Evolutionary conservation across 2,797 vertebrate genomes (phyloP).

Genomic region (Helostoma temminkii): DNA sequence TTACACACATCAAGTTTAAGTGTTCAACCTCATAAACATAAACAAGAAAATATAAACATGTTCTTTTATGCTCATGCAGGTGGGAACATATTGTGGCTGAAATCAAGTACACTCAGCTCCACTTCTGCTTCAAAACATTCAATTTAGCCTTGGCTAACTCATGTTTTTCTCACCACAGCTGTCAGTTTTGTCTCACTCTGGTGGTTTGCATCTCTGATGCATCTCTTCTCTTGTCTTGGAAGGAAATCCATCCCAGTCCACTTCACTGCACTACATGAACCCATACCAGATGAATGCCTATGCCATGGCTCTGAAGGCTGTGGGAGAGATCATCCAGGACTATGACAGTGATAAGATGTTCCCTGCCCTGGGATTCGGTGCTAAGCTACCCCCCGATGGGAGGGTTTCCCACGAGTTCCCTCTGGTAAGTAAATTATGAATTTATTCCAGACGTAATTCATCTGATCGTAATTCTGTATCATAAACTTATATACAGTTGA

Average conservation of each 20-base stretch:
- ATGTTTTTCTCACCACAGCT: conserved; percentile 33
- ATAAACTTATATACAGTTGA: conserved; percentile 3
- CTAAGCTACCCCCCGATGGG: conserved; percentile 95
- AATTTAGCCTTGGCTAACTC: conserved; percentile 26
- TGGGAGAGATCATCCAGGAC: conserved; percentile 98
- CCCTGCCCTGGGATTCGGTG: conserved; percentile 94
- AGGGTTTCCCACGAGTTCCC: conserved; percentile 96
- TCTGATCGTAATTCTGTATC: background rate
- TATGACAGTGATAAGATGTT: conserved; percentile 99
- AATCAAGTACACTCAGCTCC: background rate
- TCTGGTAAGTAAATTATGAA: conserved; percentile 83
- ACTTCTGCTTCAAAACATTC: conserved; percentile 25
- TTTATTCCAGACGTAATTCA: conserved; percentile 35
- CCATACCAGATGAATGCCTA: conserved; percentile 99
- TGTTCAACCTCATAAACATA: background rate
- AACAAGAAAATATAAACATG: background rate
- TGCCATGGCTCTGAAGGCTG: conserved; percentile 93
- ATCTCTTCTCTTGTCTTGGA: conserved; percentile 62
- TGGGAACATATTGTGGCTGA: background rate
- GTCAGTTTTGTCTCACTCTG: conserved; percentile 41
- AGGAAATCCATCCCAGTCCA: conserved; percentile 96
- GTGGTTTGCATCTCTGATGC: conserved; percentile 64
- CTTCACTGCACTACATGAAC: conserved; percentile 97
- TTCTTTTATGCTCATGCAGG: background rate
- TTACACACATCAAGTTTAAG: background rate